Conservation (phyloP, 2,113 vertebrate species). For the Neotoma lepida region DNA sequence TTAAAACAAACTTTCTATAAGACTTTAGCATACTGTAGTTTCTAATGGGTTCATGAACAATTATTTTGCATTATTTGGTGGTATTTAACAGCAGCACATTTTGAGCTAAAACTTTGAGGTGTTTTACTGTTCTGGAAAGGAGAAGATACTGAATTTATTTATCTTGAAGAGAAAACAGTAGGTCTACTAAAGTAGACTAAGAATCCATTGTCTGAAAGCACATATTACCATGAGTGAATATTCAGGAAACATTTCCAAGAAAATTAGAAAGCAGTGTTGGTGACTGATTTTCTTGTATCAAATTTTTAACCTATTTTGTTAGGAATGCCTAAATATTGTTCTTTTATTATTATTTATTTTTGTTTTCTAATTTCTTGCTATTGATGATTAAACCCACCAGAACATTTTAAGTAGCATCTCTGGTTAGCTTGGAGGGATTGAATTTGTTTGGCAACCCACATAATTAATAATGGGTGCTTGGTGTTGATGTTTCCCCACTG, state of each 20-base stretch:
- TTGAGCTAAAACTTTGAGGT: not conserved
- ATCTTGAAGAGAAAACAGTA: slow-evolving; percentile 31
- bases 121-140: slow-evolving; percentile 4
- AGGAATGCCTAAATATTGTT: slow-evolving; percentile 50
- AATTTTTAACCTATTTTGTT: slow-evolving; percentile 55
- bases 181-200: slow-evolving; percentile 42
- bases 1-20: slow-evolving; percentile 55
- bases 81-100: slow-evolving; percentile 43
- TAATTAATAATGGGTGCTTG: slow-evolving; percentile 48
- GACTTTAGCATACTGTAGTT: slow-evolving; percentile 12
- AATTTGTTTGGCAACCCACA: slow-evolving; percentile 13
- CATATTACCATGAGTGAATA: slow-evolving; percentile 47
- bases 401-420: slow-evolving; percentile 47
- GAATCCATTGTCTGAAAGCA: slow-evolving; percentile 42
- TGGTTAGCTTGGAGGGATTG: slow-evolving; percentile 18
- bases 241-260: slow-evolving; percentile 62
- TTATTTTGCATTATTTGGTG: slow-evolving; percentile 50
- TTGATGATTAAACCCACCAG: slow-evolving; percentile 32
- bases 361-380: slow-evolving; percentile 50
- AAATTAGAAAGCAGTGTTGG: slow-evolving; percentile 29
- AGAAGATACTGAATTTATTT: slow-evolving; percentile 36
- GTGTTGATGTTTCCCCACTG: slow-evolving; percentile 1
- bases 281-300: slow-evolving; percentile 28
- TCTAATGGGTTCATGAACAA: slow-evolving; percentile 38
- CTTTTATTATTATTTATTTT: not conserved